Evolutionary conservation across 2,888 invertebrate genomes (phyloP).

Genomic region (Synanthedon myopaeformis): DNA sequence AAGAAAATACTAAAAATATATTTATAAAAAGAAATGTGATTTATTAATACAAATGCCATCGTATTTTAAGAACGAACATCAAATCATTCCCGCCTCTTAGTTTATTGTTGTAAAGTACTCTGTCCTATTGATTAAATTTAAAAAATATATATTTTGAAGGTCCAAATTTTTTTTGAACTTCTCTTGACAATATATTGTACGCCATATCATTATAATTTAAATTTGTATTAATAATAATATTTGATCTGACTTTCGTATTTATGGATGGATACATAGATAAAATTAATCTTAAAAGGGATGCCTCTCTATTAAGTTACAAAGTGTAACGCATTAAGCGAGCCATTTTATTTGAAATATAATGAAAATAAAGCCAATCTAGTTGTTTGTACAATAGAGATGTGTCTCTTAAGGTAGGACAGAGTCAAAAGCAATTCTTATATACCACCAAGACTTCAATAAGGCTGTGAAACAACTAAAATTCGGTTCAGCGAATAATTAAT

Average conservation of each 20-base stretch:
- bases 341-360: no score
- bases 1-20: slow-evolving; percentile 13
- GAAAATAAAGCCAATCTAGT: no score
- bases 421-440: slow-evolving; percentile 25
- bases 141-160: no score
- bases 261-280: no score
- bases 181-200: no score
- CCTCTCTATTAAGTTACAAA: background rate
- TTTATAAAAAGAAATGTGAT: slow-evolving; percentile 22
- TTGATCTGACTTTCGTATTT: no score
- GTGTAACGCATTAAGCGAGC: background rate
- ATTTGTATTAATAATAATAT: no score
- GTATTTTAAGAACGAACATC: slow-evolving; percentile 23
- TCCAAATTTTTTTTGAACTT: no score
- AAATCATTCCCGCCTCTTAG: slow-evolving; percentile 41
- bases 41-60: slow-evolving; percentile 27
- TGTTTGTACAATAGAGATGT: background rate
- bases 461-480: slow-evolving; percentile 62
- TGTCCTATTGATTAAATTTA: slow-evolving; percentile 20
- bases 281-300: background rate
- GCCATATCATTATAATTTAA: no score
- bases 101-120: slow-evolving; percentile 30
- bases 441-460: slow-evolving; percentile 59
- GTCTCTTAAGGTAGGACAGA: slow-evolving; percentile 27
- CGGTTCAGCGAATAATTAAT: slow-evolving; percentile 33